Evolutionary conservation across 2,888 invertebrate species (phyloP), one percentile per base, ranked within the genome.

Genomic region (Trilocha varians): DNA sequence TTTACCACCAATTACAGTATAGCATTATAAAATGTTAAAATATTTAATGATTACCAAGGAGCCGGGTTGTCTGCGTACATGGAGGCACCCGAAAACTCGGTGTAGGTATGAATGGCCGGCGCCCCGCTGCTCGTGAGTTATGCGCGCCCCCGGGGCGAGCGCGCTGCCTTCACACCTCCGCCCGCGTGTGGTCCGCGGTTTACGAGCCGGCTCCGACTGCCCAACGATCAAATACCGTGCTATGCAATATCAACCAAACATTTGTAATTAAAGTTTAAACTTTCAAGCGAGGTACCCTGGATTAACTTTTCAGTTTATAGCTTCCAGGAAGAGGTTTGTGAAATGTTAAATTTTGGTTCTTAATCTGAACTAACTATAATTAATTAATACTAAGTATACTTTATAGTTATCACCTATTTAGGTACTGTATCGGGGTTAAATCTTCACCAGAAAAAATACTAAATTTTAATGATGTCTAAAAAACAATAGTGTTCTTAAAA

Each of bases 121-220:
- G 78, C 79, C 85, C 86, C 82, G 83, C 79, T 78, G 82, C 61
- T 65, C 70, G 73, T 84, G 83, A 84, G 82, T 83, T 84, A 84
- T 85, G 82, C 65, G 65, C 55, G 75, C 79, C 83, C 84, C 82
- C 75, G 78, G 72, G 70, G 78, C 66, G 53, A 42, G 56, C 57
- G 64, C 62, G 69, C 75, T 77, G 78, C 80, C 82, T 84, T 83
- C 84, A 84, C 84, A 83, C 84, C 84, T 83, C 78, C 78, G 74
- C 71, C 82, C 84, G 85, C 85, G 85, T 85, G 85, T 85, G 85
- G 85, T 85, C 85, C 70, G 70, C 72, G 76, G 62, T 82, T 82
- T 82, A 82, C 78, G 82, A 75, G 70, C 66, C 65, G 55, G 62
- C 62, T 53, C 46, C 50, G 54, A 75, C 76, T 78, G 76, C 78